Conservation (phyloP, 92 coral and sea anemone species). For the Palythoa grandis region DNA sequence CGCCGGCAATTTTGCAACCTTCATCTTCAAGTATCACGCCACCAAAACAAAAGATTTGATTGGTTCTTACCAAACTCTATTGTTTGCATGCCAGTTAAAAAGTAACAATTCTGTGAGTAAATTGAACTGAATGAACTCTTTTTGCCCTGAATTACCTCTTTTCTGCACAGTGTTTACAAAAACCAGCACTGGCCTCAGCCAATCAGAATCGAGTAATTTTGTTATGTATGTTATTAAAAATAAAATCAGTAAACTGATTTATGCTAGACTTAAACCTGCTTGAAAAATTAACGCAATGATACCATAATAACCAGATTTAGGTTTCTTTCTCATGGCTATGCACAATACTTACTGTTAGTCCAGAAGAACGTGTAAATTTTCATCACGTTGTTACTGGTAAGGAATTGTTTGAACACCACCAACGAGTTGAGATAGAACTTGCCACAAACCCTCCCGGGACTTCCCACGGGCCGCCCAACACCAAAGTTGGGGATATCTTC, state of each 20-base stretch:
- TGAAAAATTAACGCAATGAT: background rate
- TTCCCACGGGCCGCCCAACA: constrained; percentile 79
- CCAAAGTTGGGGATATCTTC: constrained; percentile 69
- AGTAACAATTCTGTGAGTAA: too few species aligned
- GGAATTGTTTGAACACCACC: constrained; percentile 88
- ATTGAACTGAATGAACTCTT: too few species aligned
- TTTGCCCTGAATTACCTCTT: too few species aligned
- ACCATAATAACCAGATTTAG: too few species aligned
- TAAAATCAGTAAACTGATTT: too few species aligned
- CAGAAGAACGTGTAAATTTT: constrained; percentile 79
- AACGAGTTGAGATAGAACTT: constrained; percentile 80
- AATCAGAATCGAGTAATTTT: too few species aligned
- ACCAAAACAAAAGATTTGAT: too few species aligned
- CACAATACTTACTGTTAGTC: constrained; percentile 82
- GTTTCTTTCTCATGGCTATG: background rate
- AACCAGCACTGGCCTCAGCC: too few species aligned
- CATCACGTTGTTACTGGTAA: constrained; percentile 50
- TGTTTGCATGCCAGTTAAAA: background rate
- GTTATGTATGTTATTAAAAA: too few species aligned
- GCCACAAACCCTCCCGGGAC: constrained; percentile 69
- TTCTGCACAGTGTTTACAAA: too few species aligned
- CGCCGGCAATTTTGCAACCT: too few species aligned
- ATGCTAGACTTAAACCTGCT: background rate
- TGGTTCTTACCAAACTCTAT: background rate
- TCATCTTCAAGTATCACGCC: too few species aligned